Base-by-base conservation (phyloP, 2,113 vertebrate genomes). In the Callospermophilus lateralis region DNA sequence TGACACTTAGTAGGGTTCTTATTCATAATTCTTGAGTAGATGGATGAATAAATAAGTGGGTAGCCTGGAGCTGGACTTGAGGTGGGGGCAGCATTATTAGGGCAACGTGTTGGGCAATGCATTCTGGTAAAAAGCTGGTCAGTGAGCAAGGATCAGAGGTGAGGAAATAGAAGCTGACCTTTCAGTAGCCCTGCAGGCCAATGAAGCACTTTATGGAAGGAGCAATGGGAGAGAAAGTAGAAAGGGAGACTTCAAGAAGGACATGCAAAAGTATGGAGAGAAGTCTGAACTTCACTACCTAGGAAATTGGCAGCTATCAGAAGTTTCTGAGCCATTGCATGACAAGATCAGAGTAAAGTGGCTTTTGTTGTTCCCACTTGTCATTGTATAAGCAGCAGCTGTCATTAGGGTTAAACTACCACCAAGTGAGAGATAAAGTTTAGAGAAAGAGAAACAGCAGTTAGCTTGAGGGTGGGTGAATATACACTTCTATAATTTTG, bases 361-460 rank as follows among this genome's bases (percentile, higher is more conserved):
- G 81, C 84, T 93, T 45, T 96, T 93, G 39, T 68, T 93, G 51
- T 93, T 97, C 96, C 86, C 79, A 5, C 70, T 72, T 45, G 63
- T 84, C 78, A 15, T 20, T 72, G 65, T 76, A 7, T 79, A 94
- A 84, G 83, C 79, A 88, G 65, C 42, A 76, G 65, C 84, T 96
- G 76, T 89, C 89, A 80, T 51, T 81, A 74, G 26, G 79, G 89
- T 80, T 89, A 87, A 92, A 93, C 20, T 5, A 30, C 48, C n/a
- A 63, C 17, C 55, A n/a, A 70, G 48, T 42, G 80, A 94, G n/a
- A 94, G 34, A 74, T 80, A 17, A 93, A 80, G 58, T 79, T 86
- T 48, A 61, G 78, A 86, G 70, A 53, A 88, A 95, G 34, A 45
- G 42, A 72, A n/a, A 48, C 4, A 63, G 45, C 79, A 63, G 51